Conservation (phyloP, 2,797 vertebrate species). For the Erethizon dorsatum region DNA sequence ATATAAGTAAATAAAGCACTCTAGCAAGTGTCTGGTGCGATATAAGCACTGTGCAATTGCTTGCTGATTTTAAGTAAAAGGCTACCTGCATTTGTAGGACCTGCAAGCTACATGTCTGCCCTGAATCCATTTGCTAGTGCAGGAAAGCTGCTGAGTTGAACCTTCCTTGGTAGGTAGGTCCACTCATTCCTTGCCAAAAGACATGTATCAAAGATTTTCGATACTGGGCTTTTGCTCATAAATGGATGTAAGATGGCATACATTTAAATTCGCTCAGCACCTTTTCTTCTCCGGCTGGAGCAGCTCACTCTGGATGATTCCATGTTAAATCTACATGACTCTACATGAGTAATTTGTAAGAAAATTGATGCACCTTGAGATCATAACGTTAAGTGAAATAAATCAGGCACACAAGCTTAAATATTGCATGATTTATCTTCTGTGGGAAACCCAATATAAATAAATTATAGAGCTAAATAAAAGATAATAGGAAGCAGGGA, state of each 20-base stretch:
- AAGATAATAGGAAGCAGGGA: neutral
- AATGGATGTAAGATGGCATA: conserved; percentile 25
- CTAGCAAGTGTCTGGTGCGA: neutral
- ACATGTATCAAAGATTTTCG: neutral
- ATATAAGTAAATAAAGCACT: neutral
- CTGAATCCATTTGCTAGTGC: neutral
- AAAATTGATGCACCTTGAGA: neutral
- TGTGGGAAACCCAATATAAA: neutral
- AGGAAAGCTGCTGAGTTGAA: neutral
- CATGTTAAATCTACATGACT: neutral
- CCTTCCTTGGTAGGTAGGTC: neutral
- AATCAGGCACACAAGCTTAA: neutral
- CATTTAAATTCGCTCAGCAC: neutral
- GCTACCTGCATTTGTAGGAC: neutral
- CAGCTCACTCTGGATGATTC: neutral
- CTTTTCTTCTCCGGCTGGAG: neutral
- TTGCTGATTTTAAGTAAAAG: conserved; percentile 58
- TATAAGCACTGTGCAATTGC: neutral
- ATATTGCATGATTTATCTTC: neutral
- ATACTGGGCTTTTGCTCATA: neutral
- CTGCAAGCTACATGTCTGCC: too few species aligned
- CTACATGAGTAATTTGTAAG: neutral
- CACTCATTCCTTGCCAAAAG: conserved; percentile 2
- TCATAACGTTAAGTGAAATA: neutral
- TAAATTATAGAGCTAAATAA: neutral